These are phyloP conservation scores for Andrena haemorrhoa DNA, from an alignment of 2,888 invertebrate species.

Conservation along the genomic window DNA sequence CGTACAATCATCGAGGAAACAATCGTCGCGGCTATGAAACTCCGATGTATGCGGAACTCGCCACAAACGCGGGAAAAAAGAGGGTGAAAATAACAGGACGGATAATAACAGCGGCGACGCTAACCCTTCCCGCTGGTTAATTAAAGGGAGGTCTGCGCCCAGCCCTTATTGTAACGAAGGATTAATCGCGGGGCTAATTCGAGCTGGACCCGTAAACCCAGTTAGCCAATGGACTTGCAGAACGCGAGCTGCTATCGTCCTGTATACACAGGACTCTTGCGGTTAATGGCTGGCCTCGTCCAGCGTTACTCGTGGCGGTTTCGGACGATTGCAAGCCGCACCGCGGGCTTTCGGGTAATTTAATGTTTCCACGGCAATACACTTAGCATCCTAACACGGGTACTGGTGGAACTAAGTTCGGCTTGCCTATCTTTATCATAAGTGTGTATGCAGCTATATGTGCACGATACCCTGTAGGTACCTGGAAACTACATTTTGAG, in stretches of 20 bases:
- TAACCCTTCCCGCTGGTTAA: not conserved
- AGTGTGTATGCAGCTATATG: too few relatives aligned
- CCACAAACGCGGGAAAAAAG: not conserved
- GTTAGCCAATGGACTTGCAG: conserved; percentile 60
- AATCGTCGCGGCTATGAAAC: not conserved
- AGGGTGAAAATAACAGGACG: not conserved
- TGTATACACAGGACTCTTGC: conserved; percentile 70
- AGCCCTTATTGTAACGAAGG: conserved; percentile 27
- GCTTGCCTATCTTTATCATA: conserved; percentile 2
- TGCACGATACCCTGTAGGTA: too few relatives aligned
- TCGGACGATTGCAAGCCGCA: conserved; percentile 63
- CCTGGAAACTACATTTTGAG: too few relatives aligned
- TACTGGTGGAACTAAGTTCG: conserved; percentile 34
- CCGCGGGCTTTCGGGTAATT: conserved; percentile 66
- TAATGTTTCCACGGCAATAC: conserved; percentile 68
- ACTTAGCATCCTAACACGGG: conserved; percentile 55
- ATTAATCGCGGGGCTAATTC: conserved; percentile 69
- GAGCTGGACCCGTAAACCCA: conserved; percentile 56
- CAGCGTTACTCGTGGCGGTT: conserved; percentile 62
- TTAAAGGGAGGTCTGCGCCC: not conserved
- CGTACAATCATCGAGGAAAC: not conserved
- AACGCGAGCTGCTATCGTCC: conserved; percentile 24
- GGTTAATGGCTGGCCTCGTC: conserved; percentile 69
- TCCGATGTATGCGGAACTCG: not conserved
- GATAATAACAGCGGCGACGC: not conserved